phyloP scores from a whole-genome alignment of 2,797 vertebrate genomes.

The Protosalanx chinensis region DNA sequence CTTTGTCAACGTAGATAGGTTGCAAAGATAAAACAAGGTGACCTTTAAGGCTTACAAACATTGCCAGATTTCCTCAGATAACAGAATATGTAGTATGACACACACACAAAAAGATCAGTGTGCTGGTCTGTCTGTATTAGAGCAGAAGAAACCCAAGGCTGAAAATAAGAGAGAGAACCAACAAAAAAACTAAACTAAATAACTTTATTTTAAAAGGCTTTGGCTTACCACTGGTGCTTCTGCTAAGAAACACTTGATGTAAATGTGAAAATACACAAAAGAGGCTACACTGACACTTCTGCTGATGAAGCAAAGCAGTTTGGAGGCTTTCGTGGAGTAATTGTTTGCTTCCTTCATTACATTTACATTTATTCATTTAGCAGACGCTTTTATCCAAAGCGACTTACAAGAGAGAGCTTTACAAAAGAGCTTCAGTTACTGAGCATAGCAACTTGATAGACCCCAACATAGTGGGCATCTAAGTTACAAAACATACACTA shows the following conservation, averaged over 20 bases:
- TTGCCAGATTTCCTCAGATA: not conserved
- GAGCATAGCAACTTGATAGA: no score
- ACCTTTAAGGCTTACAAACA: not conserved
- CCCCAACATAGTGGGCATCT: no score
- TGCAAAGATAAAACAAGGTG: not conserved
- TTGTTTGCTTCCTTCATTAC: no score
- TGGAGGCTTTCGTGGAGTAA: not conserved
- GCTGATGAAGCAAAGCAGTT: not conserved
- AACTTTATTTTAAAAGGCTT: no score
- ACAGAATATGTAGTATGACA: not conserved
- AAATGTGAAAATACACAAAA: not conserved
- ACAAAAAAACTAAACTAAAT: no score
- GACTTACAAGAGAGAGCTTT: no score
- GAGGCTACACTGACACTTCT: not conserved
- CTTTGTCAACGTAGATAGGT: not conserved
- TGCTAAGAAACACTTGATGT: not conserved
- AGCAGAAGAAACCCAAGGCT: not conserved
- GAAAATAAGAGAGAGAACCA: not conserved
- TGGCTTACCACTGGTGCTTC: not conserved
- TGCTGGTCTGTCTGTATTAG: not conserved
- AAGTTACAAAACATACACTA: no score
- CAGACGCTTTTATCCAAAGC: no score
- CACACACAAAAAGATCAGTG: not conserved
- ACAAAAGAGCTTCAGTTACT: no score
- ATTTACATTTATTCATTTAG: no score